Evolutionary conservation across 2,797 vertebrate genomes (phyloP).

Genomic region (Xenops minutus): DNA sequence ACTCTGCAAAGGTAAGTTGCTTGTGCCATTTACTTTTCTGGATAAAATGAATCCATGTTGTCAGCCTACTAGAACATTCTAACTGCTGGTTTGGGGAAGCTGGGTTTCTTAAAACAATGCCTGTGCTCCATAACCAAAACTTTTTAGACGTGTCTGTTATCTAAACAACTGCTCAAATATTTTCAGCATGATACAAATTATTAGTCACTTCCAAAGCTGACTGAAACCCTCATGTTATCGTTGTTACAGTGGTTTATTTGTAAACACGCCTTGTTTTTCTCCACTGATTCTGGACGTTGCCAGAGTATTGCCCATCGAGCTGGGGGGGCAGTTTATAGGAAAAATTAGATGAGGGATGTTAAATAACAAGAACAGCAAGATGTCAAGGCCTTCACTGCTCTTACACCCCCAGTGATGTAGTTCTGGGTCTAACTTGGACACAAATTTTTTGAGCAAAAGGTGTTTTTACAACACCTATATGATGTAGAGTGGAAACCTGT

Average conservation of each 20-base stretch:
- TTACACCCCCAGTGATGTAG: not conserved
- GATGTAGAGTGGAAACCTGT: not conserved
- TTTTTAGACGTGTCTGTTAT: not conserved
- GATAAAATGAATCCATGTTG: constrained; percentile 2
- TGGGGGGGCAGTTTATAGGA: not conserved
- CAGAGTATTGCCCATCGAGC: not conserved
- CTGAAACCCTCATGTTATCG: not conserved
- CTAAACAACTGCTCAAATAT: not conserved
- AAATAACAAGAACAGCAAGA: not conserved
- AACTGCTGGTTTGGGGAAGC: not conserved
- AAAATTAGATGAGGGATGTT: not conserved
- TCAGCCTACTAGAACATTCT: not conserved
- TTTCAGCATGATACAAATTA: not conserved
- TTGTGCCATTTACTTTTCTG: not conserved
- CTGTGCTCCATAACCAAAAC: not conserved
- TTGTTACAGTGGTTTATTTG: not conserved
- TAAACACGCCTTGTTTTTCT: not conserved
- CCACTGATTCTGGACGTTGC: not conserved
- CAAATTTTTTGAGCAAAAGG: not conserved
- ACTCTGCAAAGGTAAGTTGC: constrained; percentile 27
- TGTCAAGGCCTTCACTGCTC: not conserved
- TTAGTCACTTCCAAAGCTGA: not conserved
- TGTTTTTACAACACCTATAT: not conserved
- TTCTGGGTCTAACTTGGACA: not conserved
- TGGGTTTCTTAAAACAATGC: not conserved